Evolutionary conservation across 1,140 invertebrate genomes (phyloP).

Genomic region (Drosophila fuyamai): DNA sequence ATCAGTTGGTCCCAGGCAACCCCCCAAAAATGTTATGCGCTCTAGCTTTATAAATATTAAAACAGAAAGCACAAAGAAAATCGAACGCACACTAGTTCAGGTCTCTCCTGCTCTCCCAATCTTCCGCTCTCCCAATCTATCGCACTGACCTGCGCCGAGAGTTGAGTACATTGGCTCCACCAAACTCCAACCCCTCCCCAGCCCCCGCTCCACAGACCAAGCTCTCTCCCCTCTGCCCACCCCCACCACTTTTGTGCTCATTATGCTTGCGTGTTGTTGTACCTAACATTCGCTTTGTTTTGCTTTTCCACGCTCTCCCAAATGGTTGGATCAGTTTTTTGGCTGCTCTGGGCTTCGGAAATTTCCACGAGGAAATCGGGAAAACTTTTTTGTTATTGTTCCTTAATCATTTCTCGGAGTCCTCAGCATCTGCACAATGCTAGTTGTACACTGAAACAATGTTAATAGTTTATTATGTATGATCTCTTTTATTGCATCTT

Average conservation of each 20-base stretch:
- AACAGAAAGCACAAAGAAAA: conserved; percentile 52
- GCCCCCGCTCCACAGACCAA: neutral
- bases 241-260: conserved; percentile 12
- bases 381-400: conserved; percentile 47
- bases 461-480: too few species aligned
- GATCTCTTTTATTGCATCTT: too few species aligned
- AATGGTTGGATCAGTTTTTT: conserved; percentile 39
- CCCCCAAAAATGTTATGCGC: neutral
- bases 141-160: conserved; percentile 45
- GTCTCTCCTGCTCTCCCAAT: conserved; percentile 8
- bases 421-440: conserved; percentile 24
- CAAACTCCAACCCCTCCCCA: conserved; percentile 6
- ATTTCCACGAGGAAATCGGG: conserved; percentile 36
- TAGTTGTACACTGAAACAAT: conserved; percentile 15
- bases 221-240: neutral
- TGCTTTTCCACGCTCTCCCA: conserved; percentile 45
- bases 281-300: conserved; percentile 26
- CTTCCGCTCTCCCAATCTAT: conserved; percentile 13
- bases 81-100: conserved; percentile 46
- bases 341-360: conserved; percentile 20
- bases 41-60: conserved; percentile 61
- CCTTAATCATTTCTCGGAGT: conserved; percentile 31
- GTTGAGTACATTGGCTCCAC: conserved; percentile 55
- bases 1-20: neutral
- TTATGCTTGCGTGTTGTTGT: conserved; percentile 43